Evolutionary conservation across 2,113 vertebrate species (phyloP).

Genomic region (Typhlomys cinereus): DNA sequence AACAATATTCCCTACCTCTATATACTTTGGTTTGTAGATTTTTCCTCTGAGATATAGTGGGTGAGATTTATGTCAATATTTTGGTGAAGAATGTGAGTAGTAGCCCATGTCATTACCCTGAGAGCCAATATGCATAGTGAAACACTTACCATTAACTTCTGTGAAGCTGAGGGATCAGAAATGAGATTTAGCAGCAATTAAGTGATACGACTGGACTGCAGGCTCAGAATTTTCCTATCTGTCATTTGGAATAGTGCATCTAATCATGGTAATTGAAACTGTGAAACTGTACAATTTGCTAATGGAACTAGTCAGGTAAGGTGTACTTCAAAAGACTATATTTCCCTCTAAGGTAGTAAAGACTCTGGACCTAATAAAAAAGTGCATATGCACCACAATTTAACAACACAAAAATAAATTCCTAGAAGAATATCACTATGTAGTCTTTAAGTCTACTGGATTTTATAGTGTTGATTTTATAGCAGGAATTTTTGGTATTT

Average conservation of each 20-base stretch:
- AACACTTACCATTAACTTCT: background rate
- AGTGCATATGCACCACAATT: background rate
- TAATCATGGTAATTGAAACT: background rate
- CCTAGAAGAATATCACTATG: background rate
- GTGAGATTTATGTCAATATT: background rate
- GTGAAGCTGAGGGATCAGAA: background rate
- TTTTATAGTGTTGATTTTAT: background rate
- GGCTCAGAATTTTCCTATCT: background rate
- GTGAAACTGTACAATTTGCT: background rate
- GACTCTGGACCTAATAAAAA: background rate
- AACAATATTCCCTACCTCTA: no score
- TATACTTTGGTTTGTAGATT: background rate
- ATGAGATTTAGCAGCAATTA: conserved; percentile 1
- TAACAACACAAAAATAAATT: background rate
- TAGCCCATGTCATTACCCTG: background rate
- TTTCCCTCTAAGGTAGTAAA: background rate
- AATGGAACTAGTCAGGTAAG: background rate
- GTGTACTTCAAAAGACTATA: background rate
- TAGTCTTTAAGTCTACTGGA: background rate
- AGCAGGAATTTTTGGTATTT: background rate
- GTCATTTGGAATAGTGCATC: background rate
- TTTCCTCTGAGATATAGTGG: background rate
- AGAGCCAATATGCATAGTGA: background rate
- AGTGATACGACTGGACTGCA: background rate
- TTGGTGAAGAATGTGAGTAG: background rate